Percentiles rank a stretch among this genome's conserved stretches.
phyloP scores from a whole-genome alignment of 2,888 invertebrate genomes.

The Erynnis tages region DNA sequence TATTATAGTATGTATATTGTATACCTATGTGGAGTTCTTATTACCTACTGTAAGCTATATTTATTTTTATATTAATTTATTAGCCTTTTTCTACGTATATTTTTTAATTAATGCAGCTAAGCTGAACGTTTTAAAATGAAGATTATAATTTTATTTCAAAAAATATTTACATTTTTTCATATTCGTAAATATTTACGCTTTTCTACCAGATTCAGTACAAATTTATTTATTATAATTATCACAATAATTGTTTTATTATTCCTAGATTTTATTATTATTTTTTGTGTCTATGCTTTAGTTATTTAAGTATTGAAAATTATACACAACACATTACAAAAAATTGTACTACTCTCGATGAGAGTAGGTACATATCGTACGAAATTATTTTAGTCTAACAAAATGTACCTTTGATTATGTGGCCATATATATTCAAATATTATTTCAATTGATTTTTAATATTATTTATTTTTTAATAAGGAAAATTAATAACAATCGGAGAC shows the following conservation, averaged over 20 bases:
- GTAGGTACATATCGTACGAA: neutral
- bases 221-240: constrained; percentile 5
- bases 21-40: neutral
- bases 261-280: neutral
- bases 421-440: constrained; percentile 6
- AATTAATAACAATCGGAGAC: constrained; percentile 3
- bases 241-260: neutral
- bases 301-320: neutral
- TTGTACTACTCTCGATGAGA: neutral
- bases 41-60: neutral
- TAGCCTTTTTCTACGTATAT: neutral
- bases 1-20: too few species aligned
- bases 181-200: too few species aligned
- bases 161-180: neutral
- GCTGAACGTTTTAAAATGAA: neutral
- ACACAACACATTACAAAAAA: neutral
- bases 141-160: neutral
- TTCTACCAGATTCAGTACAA: constrained; percentile 9
- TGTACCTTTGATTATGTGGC: constrained; percentile 19
- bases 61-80: constrained; percentile 8
- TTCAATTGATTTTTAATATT: constrained; percentile 3
- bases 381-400: too few species aligned
- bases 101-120: constrained; percentile 9
- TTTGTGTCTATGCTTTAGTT: neutral
- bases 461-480: neutral